Conservation (phyloP, 2,113 vertebrate genomes). For the Tichodroma muraria region DNA sequence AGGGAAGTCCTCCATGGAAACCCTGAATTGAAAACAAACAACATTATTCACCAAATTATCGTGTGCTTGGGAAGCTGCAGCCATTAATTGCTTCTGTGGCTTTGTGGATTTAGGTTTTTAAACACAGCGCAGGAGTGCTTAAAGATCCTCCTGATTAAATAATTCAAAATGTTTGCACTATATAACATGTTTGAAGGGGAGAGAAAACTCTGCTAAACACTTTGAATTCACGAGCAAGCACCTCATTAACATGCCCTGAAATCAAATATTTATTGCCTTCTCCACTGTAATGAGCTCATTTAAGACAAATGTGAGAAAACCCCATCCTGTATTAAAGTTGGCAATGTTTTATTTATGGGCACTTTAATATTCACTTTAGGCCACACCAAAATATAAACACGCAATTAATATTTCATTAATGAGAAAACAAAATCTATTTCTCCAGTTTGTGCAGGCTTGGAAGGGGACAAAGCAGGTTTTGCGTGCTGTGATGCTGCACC, state of each 20-base stretch:
- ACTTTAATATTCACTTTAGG: constrained; percentile 36
- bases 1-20: background rate
- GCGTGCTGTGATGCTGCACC: background rate
- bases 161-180: constrained; percentile 56
- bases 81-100: constrained; percentile 25
- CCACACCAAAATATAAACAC: background rate
- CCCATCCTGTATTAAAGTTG: background rate
- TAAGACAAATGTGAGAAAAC: constrained; percentile 31
- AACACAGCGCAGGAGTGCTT: background rate
- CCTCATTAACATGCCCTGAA: constrained; percentile 31
- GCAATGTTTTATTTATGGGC: constrained; percentile 29
- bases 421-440: background rate
- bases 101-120: constrained; percentile 31
- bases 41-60: background rate
- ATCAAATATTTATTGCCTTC: constrained; percentile 64
- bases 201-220: constrained; percentile 38
- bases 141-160: constrained; percentile 45
- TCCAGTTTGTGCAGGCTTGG: background rate
- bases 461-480: background rate
- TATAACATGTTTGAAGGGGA: constrained; percentile 16
- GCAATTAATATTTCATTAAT: constrained; percentile 33
- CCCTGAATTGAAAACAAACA: background rate
- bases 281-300: constrained; percentile 25
- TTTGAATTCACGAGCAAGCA: constrained; percentile 46
- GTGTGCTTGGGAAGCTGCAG: background rate